Evolutionary conservation across 1,140 invertebrate genomes (phyloP).

Genomic region (Zaprionus lachaisei): DNA sequence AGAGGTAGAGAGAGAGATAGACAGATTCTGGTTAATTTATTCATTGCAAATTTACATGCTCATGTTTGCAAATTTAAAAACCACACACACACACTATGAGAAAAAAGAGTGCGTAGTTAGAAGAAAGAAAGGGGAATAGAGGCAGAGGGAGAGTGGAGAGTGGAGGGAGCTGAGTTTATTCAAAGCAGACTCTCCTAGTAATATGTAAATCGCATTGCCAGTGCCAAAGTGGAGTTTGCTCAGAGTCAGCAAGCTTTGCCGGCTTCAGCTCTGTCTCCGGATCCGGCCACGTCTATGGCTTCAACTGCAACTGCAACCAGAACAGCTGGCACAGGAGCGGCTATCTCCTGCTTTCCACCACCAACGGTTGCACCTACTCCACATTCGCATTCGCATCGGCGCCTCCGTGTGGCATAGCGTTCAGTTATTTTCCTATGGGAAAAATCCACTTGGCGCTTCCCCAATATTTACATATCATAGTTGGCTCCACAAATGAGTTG

Average conservation of each 20-base stretch:
- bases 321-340: neutral
- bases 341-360: neutral
- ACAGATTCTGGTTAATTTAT: slow-evolving; percentile 73
- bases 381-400: slow-evolving; percentile 59
- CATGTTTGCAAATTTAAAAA: slow-evolving; percentile 82
- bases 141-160: slow-evolving; percentile 9
- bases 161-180: slow-evolving; percentile 58
- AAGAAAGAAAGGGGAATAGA: slow-evolving; percentile 9
- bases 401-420: slow-evolving; percentile 54
- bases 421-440: slow-evolving; percentile 55
- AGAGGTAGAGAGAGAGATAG: neutral
- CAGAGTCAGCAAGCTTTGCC: slow-evolving; percentile 44
- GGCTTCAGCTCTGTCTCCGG: slow-evolving; percentile 2
- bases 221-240: slow-evolving; percentile 51
- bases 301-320: slow-evolving; percentile 21
- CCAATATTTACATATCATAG: slow-evolving; percentile 75
- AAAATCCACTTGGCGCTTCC: slow-evolving; percentile 53
- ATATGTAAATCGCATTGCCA: slow-evolving; percentile 75
- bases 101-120: slow-evolving; percentile 20
- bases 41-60: slow-evolving; percentile 81
- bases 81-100: slow-evolving; percentile 42
- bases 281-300: neutral
- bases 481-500: slow-evolving; percentile 57
- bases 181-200: slow-evolving; percentile 77
- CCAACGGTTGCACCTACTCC: slow-evolving; percentile 13